A percentile compares a stretch with the other conserved stretches of the same genome.
phyloP scores from a whole-genome alignment of 2,113 vertebrate species.

The Triplophysa dalaica region DNA sequence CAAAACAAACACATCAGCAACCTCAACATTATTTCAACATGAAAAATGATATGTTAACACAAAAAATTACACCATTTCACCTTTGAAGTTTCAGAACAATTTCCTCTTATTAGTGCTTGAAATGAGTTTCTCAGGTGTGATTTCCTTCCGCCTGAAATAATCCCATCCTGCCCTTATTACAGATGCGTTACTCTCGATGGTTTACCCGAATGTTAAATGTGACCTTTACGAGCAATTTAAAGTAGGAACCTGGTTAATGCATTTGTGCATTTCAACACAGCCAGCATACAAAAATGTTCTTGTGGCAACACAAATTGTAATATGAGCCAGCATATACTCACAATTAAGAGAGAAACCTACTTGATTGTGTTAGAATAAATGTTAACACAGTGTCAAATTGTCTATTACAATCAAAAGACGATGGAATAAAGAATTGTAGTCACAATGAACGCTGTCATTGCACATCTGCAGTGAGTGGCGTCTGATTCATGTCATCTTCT shows the following conservation, averaged over 20 bases:
- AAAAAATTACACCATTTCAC: not conserved
- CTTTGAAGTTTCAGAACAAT: not conserved
- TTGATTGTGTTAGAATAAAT: not conserved
- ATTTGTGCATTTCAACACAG: conserved; percentile 2
- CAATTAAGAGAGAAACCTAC: conserved; percentile 8
- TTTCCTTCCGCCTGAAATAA: conserved; percentile 14
- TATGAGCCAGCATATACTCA: not conserved
- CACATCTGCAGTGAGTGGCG: conserved; percentile 18
- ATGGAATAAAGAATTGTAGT: not conserved
- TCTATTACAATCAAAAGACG: not conserved
- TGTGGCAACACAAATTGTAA: conserved; percentile 20
- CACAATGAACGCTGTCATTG: conserved; percentile 7
- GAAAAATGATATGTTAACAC: not conserved
- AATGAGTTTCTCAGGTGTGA: conserved; percentile 7
- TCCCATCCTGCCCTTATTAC: conserved; percentile 27
- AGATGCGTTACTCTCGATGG: conserved; percentile 13
- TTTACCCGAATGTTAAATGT: conserved; percentile 40
- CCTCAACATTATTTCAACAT: not conserved
- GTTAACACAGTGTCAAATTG: conserved; percentile 21
- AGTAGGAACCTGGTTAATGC: not conserved
- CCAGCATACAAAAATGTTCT: not conserved
- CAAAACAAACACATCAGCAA: too few relatives aligned
- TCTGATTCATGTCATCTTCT: conserved; percentile 20
- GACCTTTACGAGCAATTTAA: conserved; percentile 44
- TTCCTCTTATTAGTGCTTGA: not conserved